phyloP scores from a whole-genome alignment of 2,797 vertebrate species.

The Gymnopithys bicolor region DNA sequence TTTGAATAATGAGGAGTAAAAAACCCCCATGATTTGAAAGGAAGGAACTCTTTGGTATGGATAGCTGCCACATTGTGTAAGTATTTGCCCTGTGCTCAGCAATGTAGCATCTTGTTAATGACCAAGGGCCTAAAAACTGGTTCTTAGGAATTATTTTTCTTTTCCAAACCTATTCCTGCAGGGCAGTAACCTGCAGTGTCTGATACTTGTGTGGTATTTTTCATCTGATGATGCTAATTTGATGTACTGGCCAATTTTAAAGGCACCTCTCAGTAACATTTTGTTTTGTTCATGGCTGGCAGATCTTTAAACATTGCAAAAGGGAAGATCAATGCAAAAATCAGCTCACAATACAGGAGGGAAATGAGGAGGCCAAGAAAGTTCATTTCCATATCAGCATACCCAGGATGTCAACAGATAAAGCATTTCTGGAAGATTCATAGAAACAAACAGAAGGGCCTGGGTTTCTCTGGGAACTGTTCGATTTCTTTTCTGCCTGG shows the following conservation, averaged over 20 bases:
- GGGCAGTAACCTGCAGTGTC: neutral
- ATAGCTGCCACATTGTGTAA: neutral
- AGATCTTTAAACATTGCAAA: neutral
- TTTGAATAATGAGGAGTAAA: neutral
- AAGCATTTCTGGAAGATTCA: neutral
- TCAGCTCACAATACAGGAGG: neutral
- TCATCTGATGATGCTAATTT: neutral
- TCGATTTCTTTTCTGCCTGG: slow-evolving; percentile 13
- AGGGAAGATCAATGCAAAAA: neutral
- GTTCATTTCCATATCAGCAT: slow-evolving; percentile 4
- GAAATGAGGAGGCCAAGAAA: neutral
- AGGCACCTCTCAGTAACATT: neutral
- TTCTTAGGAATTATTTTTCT: neutral
- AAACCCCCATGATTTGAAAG: neutral
- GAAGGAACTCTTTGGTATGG: neutral
- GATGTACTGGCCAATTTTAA: neutral
- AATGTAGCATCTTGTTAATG: neutral
- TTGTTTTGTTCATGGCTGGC: neutral
- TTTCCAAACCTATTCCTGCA: neutral
- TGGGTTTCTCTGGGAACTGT: slow-evolving; percentile 11
- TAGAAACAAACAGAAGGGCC: slow-evolving; percentile 33
- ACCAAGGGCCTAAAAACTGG: neutral
- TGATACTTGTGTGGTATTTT: neutral
- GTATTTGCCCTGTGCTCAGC: neutral
- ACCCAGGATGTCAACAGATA: slow-evolving; percentile 40